phyloP scores from a whole-genome alignment of 2,113 vertebrate species.

The Microtus ochrogaster region DNA sequence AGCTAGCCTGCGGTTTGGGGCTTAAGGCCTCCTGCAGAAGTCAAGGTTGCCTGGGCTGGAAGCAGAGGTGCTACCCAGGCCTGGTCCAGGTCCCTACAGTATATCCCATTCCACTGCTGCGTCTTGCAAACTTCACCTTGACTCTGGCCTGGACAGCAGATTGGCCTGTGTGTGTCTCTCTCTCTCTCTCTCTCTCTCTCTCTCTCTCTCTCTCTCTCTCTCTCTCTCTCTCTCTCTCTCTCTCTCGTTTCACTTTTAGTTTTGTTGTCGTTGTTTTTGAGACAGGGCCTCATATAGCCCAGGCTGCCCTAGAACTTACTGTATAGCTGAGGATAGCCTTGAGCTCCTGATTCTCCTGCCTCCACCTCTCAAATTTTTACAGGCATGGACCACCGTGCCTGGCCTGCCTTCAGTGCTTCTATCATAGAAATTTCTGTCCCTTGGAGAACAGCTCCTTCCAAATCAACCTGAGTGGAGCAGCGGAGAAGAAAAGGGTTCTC shows the following conservation, averaged over 20 bases:
- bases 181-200: not conserved
- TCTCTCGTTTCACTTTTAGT: not conserved
- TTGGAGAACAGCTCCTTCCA: not conserved
- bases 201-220: not conserved
- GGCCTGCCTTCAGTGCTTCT: not conserved
- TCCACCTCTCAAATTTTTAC: too few relatives aligned
- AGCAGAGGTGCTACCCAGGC: not conserved
- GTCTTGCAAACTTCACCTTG: not conserved
- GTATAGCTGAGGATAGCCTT: not conserved
- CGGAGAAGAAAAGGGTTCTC: not conserved
- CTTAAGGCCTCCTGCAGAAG: not conserved
- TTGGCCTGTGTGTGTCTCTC: not conserved
- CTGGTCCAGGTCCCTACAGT: not conserved
- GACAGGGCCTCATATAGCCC: not conserved
- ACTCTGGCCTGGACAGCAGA: not conserved
- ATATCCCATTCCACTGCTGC: not conserved
- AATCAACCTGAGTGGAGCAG: not conserved
- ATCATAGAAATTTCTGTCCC: not conserved
- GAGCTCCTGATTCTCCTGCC: not conserved
- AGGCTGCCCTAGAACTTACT: not conserved
- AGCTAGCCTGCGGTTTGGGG: not conserved
- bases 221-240: too few relatives aligned
- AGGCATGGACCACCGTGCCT: not conserved
- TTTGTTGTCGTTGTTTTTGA: not conserved
- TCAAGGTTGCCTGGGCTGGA: not conserved